These are phyloP conservation scores for Serinus canaria DNA, from an alignment of 2,113 vertebrate genomes.

Conservation along the genomic window DNA sequence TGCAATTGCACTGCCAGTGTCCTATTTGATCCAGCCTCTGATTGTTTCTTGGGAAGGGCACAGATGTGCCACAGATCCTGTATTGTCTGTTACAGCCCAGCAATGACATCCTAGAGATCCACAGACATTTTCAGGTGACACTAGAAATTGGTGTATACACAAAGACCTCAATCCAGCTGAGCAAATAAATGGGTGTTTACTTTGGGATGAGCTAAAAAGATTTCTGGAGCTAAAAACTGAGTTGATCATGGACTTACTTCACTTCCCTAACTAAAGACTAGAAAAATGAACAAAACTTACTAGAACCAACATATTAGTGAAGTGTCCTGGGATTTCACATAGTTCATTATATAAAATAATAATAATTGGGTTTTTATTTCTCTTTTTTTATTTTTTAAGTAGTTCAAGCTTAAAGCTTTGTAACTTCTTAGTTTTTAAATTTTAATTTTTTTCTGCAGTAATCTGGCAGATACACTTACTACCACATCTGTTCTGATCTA, in stretches of 20 bases:
- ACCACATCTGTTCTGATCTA: neutral
- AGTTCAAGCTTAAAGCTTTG: neutral
- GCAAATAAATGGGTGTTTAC: neutral
- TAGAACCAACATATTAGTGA: neutral
- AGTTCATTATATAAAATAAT: neutral
- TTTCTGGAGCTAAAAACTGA: neutral
- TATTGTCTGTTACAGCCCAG: neutral
- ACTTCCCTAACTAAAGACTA: neutral
- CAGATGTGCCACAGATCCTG: neutral
- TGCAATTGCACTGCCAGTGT: neutral
- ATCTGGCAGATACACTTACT: neutral
- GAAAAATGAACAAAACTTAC: neutral
- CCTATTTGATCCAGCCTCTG: neutral
- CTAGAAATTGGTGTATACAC: neutral
- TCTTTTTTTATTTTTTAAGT: neutral
- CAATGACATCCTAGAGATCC: neutral
- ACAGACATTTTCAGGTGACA: neutral
- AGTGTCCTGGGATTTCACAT: neutral
- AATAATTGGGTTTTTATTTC: accelerated
- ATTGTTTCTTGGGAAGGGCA: neutral
- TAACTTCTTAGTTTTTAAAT: neutral
- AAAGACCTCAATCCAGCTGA: neutral
- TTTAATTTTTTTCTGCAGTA: neutral
- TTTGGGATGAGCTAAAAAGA: neutral
- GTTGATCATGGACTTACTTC: neutral